Evolutionary conservation across 2,888 invertebrate genomes (phyloP).

Genomic region (Baccha elongata): DNA sequence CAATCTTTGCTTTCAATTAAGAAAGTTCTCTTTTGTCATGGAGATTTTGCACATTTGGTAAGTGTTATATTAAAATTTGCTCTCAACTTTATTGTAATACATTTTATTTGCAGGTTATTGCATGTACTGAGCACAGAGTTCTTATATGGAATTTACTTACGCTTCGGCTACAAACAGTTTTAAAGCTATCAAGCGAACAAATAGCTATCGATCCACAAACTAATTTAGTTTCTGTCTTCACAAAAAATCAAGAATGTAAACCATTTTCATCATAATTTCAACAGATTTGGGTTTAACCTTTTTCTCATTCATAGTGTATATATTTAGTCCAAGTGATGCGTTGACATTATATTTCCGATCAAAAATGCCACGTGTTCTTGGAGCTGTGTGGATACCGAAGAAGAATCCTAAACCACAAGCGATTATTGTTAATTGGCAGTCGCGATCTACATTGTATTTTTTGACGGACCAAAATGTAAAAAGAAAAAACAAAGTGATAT

Average conservation of each 20-base stretch:
- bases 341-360: constrained; percentile 83
- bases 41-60: constrained; percentile 79
- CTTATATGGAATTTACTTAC: constrained; percentile 88
- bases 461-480: constrained; percentile 85
- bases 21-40: constrained; percentile 80
- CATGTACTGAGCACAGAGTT: constrained; percentile 83
- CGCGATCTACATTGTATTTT: constrained; percentile 85
- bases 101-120: constrained; percentile 76
- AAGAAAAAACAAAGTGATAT: no score
- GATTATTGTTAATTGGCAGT: constrained; percentile 84
- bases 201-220: constrained; percentile 85
- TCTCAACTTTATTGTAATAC: not conserved
- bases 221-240: constrained; percentile 86
- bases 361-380: constrained; percentile 82
- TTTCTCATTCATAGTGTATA: constrained; percentile 83
- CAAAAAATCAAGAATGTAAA: constrained; percentile 85
- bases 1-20: constrained; percentile 77
- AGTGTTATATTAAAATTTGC: constrained; percentile 3
- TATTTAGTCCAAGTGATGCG: constrained; percentile 85
- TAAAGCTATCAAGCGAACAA: constrained; percentile 80
- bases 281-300: not conserved
- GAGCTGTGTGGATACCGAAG: constrained; percentile 85
- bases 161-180: constrained; percentile 85
- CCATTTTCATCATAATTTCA: constrained; percentile 70
- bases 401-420: constrained; percentile 82